Evolutionary conservation across 2,888 invertebrate genomes (phyloP).

Genomic region (Gnatocerus cornutus): DNA sequence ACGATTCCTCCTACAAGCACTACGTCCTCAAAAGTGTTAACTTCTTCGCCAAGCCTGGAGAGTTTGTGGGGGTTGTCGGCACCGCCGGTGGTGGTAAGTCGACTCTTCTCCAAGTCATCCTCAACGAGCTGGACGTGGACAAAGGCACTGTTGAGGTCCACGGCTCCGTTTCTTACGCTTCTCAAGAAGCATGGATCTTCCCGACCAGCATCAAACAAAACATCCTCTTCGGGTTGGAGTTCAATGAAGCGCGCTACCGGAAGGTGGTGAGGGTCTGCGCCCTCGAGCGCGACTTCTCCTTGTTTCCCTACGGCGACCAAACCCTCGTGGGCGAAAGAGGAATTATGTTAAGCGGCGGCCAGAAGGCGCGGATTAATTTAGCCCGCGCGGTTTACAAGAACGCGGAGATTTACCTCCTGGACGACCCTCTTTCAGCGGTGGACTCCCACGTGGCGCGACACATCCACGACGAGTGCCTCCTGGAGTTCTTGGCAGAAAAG

Average conservation of each 20-base stretch:
- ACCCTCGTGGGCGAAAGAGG: slow-evolving; percentile 29
- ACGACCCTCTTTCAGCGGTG: slow-evolving; percentile 24
- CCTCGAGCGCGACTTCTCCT: slow-evolving; percentile 23
- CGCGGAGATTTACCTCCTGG: slow-evolving; percentile 23
- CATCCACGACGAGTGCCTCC: slow-evolving; percentile 20
- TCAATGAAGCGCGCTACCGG: background rate
- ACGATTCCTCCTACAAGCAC: background rate
- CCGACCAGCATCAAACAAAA: slow-evolving; percentile 25
- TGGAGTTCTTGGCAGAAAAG: slow-evolving; percentile 4
- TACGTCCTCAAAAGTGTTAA: background rate
- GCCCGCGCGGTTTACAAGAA: slow-evolving; percentile 24
- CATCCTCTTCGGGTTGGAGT: slow-evolving; percentile 19
- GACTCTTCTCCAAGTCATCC: slow-evolving; percentile 7
- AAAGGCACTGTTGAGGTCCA: background rate
- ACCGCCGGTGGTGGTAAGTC: slow-evolving; percentile 26
- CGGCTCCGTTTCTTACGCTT: slow-evolving; percentile 9
- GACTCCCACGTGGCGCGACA: slow-evolving; percentile 21
- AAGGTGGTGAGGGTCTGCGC: slow-evolving; percentile 24
- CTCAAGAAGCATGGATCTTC: slow-evolving; percentile 31
- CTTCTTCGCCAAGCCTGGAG: background rate
- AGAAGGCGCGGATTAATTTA: slow-evolving; percentile 33
- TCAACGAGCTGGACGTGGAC: background rate
- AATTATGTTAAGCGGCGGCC: slow-evolving; percentile 29
- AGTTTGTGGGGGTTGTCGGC: slow-evolving; percentile 10
- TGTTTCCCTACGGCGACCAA: slow-evolving; percentile 22